These are phyloP conservation scores for Oncorhynchus nerka DNA, from an alignment of 2,113 vertebrate species.

Conservation along the genomic window DNA sequence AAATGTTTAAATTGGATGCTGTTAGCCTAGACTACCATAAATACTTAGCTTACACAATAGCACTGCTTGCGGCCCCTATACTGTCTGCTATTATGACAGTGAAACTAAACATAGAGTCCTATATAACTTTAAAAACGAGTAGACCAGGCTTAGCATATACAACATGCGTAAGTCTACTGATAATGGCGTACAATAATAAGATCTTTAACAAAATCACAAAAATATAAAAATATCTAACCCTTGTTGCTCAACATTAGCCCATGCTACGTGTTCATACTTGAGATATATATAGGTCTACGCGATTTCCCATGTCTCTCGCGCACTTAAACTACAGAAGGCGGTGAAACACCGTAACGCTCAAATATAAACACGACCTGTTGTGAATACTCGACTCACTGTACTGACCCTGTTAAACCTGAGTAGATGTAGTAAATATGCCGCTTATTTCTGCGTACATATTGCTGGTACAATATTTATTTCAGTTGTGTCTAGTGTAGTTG, in stretches of 20 bases:
- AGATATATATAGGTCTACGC: background rate
- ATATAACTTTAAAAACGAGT: too few relatives aligned
- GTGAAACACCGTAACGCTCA: conserved; percentile 60
- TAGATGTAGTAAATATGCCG: conserved; percentile 71
- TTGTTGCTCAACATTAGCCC: background rate
- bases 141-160: background rate
- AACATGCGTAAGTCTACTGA: background rate
- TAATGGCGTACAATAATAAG: background rate
- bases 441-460: conserved; percentile 52
- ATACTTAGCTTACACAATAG: too few relatives aligned
- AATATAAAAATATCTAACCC: background rate
- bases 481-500: conserved; percentile 1
- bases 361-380: conserved; percentile 64
- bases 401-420: conserved; percentile 70
- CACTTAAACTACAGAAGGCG: conserved; percentile 40
- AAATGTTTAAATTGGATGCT: too few relatives aligned
- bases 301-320: background rate
- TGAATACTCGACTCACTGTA: conserved; percentile 52
- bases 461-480: conserved; percentile 45
- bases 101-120: too few relatives aligned
- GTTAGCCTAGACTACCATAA: too few relatives aligned
- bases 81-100: too few relatives aligned
- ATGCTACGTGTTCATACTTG: background rate
- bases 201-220: background rate
- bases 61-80: too few relatives aligned